These are phyloP conservation scores for Atta texana DNA, from an alignment of 1,140 invertebrate species.

Conservation along the genomic window DNA sequence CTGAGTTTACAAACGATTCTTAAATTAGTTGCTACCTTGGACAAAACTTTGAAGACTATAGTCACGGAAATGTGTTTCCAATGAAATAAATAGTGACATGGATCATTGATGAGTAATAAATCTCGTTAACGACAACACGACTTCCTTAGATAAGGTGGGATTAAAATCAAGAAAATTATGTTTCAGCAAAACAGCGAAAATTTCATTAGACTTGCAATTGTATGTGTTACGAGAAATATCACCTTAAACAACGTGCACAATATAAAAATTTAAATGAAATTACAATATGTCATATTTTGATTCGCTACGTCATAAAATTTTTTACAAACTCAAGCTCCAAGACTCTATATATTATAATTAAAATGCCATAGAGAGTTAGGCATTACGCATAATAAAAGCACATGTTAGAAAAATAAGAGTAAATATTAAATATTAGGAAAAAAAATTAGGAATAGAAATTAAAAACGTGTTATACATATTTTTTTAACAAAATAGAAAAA, in stretches of 20 bases:
- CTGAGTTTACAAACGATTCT: slow-evolving; percentile 47
- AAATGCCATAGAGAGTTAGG: neutral
- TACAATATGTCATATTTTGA: neutral
- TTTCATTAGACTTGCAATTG: neutral
- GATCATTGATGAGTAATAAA: slow-evolving; percentile 29
- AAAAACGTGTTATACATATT: no score
- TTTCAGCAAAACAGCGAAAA: neutral
- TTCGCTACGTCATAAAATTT: neutral
- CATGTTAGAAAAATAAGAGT: no score
- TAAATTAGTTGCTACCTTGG: slow-evolving; percentile 38
- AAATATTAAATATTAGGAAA: no score
- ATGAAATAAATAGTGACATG: slow-evolving; percentile 12
- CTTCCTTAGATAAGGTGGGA: neutral
- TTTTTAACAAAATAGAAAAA: no score
- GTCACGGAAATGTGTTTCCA: neutral
- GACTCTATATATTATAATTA: neutral
- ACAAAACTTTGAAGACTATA: slow-evolving; percentile 55
- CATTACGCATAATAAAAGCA: no score
- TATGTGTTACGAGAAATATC: neutral
- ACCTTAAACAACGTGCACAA: neutral
- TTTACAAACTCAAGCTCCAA: neutral
- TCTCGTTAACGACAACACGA: neutral
- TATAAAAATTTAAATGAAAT: neutral
- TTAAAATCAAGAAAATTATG: neutral
- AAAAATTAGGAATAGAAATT: no score